A percentile compares a stretch with the other conserved stretches of the same genome.
These are phyloP conservation scores for Brotula barbata DNA, from an alignment of 2,797 vertebrate genomes.

Conservation along the genomic window DNA sequence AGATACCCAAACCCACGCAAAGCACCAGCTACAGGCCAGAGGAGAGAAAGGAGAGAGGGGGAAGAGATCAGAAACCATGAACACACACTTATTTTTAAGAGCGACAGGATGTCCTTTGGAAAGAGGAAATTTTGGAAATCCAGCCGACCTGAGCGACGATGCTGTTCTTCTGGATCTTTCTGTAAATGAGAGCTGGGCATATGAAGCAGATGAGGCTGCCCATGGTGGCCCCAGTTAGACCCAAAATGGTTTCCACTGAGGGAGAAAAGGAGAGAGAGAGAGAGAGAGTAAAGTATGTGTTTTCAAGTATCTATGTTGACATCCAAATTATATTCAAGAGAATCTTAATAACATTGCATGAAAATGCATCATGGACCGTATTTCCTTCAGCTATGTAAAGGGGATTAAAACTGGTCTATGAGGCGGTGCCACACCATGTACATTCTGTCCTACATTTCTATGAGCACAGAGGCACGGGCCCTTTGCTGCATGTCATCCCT, in stretches of 20 bases:
- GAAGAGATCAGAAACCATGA: not conserved
- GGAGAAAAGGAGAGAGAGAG: constrained; percentile 22
- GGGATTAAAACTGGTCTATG: too few relatives aligned
- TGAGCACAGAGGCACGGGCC: too few relatives aligned
- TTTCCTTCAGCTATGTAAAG: too few relatives aligned
- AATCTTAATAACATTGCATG: too few relatives aligned
- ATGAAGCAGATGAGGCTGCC: constrained; percentile 99
- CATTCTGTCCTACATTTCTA: too few relatives aligned
- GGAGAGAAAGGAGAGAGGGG: constrained; percentile 1
- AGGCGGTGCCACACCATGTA: too few relatives aligned
- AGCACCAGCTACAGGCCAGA: constrained; percentile 84
- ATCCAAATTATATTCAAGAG: too few relatives aligned
- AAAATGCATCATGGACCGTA: too few relatives aligned
- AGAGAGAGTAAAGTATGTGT: not conserved
- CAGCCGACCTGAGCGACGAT: constrained; percentile 86
- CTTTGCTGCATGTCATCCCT: too few relatives aligned
- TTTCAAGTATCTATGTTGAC: too few relatives aligned
- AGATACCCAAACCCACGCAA: constrained; percentile 90
- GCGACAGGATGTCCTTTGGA: too few relatives aligned
- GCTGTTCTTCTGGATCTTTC: constrained; percentile 90
- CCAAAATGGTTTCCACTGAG: constrained; percentile 94
- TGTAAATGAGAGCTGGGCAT: constrained; percentile 95
- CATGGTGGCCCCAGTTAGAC: constrained; percentile 96
- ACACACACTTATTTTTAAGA: not conserved
- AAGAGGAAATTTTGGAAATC: too few relatives aligned